Evolutionary conservation across 2,888 invertebrate genomes (phyloP).

Genomic region (Arctia plantaginis): DNA sequence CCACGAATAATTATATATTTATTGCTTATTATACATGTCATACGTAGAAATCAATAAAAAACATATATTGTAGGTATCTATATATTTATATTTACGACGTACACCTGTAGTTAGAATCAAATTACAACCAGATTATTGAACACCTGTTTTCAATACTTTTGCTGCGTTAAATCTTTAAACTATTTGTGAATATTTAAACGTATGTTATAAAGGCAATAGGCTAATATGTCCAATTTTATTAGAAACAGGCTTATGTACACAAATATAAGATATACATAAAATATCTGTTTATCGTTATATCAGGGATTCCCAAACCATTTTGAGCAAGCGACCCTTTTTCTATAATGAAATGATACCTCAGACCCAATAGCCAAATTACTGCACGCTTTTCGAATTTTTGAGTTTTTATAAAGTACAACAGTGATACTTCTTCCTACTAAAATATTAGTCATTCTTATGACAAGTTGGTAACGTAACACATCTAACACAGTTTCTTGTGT

Average conservation of each 20-base stretch:
- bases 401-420: too few species aligned
- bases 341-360: too few species aligned
- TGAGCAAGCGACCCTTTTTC: too few species aligned
- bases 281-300: too few species aligned
- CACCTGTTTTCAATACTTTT: constrained; percentile 65
- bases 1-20: constrained; percentile 35
- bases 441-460: too few species aligned
- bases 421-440: too few species aligned
- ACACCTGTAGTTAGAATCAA: constrained; percentile 71
- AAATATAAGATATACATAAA: too few species aligned
- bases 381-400: too few species aligned
- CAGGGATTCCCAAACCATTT: too few species aligned
- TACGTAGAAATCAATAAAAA: constrained; percentile 22
- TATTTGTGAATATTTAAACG: neutral
- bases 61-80: constrained; percentile 9
- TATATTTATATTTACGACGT: constrained; percentile 33
- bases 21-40: constrained; percentile 30
- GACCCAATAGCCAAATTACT: too few species aligned
- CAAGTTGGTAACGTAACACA: too few species aligned
- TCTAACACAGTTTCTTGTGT: too few species aligned
- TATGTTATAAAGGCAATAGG: neutral
- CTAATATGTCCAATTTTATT: neutral
- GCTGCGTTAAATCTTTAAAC: constrained; percentile 25
- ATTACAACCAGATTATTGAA: constrained; percentile 65
- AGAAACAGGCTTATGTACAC: neutral